Evolutionary conservation across 1,140 invertebrate genomes (phyloP).

Genomic region (Lepidostoma basale): DNA sequence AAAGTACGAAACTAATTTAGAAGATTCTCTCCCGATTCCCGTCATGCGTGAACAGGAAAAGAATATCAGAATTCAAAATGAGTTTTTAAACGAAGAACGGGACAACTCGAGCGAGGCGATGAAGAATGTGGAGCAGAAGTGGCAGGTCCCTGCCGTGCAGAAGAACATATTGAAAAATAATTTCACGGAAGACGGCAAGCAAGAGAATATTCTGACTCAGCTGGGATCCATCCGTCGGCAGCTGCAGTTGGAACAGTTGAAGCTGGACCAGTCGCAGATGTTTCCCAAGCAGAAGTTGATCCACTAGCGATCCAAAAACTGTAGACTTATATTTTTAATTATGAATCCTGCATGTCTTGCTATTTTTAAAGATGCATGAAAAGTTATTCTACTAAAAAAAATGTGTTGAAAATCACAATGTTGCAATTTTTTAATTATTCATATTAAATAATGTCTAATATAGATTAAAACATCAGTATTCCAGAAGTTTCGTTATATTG

Average conservation of each 20-base stretch:
- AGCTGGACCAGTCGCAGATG: slow-evolving; percentile 54
- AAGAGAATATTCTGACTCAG: slow-evolving; percentile 62
- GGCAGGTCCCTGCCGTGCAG: slow-evolving; percentile 63
- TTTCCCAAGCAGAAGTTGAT: slow-evolving; percentile 34
- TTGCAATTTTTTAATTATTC: too few relatives aligned
- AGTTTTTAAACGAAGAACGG: slow-evolving; percentile 24
- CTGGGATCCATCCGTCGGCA: slow-evolving; percentile 64
- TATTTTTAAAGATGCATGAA: background rate
- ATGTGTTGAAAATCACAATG: too few relatives aligned
- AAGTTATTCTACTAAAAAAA: background rate
- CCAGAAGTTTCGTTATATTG: too few relatives aligned
- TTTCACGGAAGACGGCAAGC: slow-evolving; percentile 56
- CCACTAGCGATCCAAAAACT: slow-evolving; percentile 8
- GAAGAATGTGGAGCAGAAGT: slow-evolving; percentile 59
- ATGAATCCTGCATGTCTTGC: background rate
- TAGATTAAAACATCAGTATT: too few relatives aligned
- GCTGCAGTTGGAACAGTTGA: slow-evolving; percentile 63
- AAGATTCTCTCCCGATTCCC: slow-evolving; percentile 59
- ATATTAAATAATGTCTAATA: too few relatives aligned
- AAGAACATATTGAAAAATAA: slow-evolving; percentile 62
- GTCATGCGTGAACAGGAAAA: slow-evolving; percentile 54
- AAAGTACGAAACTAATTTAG: slow-evolving; percentile 44
- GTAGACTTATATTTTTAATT: background rate
- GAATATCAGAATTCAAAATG: slow-evolving; percentile 43
- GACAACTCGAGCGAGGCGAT: slow-evolving; percentile 54